Percentiles rank a stretch among this genome's conserved stretches.
These are phyloP conservation scores for Lottia gigantea DNA, from an alignment of 2,888 invertebrate species.

Conservation along the genomic window DNA sequence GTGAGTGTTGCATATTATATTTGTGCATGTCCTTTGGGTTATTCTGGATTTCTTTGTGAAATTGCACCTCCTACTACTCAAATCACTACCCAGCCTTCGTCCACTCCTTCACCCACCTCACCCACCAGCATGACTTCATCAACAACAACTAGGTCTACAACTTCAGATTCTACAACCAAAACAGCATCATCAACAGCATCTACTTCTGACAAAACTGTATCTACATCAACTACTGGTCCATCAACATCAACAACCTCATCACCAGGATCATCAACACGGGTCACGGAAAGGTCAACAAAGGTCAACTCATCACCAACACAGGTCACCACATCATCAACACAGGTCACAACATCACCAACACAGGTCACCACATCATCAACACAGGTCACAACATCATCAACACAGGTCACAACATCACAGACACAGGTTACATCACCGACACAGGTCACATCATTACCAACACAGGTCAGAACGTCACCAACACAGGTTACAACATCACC, in stretches of 20 bases:
- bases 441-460: neutral
- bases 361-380: neutral
- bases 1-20: slow-evolving; percentile 51
- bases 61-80: neutral
- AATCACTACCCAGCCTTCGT: neutral
- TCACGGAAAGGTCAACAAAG: too few relatives aligned
- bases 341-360: neutral
- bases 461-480: neutral
- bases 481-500: neutral
- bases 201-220: neutral
- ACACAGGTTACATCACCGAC: slow-evolving; percentile 10
- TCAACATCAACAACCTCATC: neutral
- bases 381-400: neutral
- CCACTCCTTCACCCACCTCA: neutral
- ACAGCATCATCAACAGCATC: neutral
- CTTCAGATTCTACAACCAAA: neutral
- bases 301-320: slow-evolving; percentile 3
- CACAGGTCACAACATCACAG: neutral
- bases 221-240: neutral
- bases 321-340: neutral
- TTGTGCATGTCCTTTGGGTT: slow-evolving; percentile 72
- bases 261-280: neutral
- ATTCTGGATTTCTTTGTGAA: slow-evolving; percentile 40
- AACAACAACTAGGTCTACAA: neutral
- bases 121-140: neutral